Base-by-base conservation (phyloP, 2,888 invertebrate species). In the Lithophane leautieri region DNA sequence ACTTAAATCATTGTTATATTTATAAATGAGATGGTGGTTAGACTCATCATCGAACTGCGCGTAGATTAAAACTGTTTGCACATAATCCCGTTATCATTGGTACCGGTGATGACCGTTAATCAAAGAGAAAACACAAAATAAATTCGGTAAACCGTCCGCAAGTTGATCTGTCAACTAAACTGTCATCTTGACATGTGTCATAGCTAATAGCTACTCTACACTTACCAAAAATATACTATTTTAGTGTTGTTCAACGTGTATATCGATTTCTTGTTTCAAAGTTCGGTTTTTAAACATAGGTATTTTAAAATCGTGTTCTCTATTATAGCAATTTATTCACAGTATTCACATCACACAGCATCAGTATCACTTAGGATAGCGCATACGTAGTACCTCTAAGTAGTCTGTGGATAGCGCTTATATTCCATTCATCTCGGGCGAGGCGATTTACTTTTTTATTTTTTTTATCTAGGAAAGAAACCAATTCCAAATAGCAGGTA, bases 41-140 rank as follows among this genome's bases (percentile, higher is more conserved):
- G 44, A 62, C 25, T 77, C 78, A 77, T 82, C 58, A 73, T 47
- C 11, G 40, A 42, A 69, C 61, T 69, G 42, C 67, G 47, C 63
- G 78, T 52, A 62, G 22, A 73, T 70, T 68, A 69, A 86, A 83
- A 73, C 68, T 79, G 68, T 82, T 82, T 60, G 67, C 60, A 56
- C 60, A 76, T 65, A 84, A 65, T 77, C 69, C 87, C 87, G 85
- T 86, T 81, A 86, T 69, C 83, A 40, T 42, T 65, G 40, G 61
- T 78, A 73, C 79, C 83, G 83, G 83, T 83, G 40, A 54, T 83
- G 67, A 86, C 86, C 84, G 84, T 61, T 78, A 78, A 62, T 65
- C 70, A 73, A 86, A 86, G 84, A 83, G 86, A 83, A 83, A 86
- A 73, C 79, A 60, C 58, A 66, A 82, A 70, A 66, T 82, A 80